Conservation (phyloP, 2,888 invertebrate species). For the Odontomyia ornata region DNA sequence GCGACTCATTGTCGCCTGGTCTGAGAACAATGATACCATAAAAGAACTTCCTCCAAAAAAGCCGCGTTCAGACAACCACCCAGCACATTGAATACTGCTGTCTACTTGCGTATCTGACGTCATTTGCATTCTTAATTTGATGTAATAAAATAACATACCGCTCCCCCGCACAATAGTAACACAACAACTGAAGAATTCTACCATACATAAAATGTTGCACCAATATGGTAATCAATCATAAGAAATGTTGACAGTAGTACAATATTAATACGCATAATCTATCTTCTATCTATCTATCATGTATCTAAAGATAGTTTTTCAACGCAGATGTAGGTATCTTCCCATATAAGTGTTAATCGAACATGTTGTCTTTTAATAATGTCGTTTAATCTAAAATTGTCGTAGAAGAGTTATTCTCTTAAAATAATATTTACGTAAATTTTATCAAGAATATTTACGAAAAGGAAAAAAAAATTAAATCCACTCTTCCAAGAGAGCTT, state of each 20-base stretch:
- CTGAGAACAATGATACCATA: neutral
- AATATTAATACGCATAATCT: neutral
- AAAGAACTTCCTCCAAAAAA: constrained; percentile 30
- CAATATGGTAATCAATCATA: constrained; percentile 23
- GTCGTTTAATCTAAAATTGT: no score
- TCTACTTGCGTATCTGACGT: constrained; percentile 15
- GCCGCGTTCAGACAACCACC: neutral
- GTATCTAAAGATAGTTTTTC: no score
- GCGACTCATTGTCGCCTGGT: neutral
- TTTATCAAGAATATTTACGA: neutral
- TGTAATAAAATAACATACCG: constrained; percentile 12
- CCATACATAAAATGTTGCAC: neutral
- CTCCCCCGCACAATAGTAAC: neutral
- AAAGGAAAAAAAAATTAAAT: neutral
- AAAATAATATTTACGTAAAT: neutral
- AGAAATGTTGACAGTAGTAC: neutral
- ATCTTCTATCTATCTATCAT: neutral
- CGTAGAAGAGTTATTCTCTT: neutral
- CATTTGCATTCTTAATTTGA: constrained; percentile 38
- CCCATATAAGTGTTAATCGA: constrained; percentile 23
- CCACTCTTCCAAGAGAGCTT: neutral
- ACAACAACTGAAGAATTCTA: neutral
- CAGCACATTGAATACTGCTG: neutral
- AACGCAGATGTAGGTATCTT: no score
- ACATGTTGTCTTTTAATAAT: neutral